Evolutionary conservation across 1,140 invertebrate genomes (phyloP), one percentile per base, ranked within the genome.

Genomic region (Lutraria rhynchaena): DNA sequence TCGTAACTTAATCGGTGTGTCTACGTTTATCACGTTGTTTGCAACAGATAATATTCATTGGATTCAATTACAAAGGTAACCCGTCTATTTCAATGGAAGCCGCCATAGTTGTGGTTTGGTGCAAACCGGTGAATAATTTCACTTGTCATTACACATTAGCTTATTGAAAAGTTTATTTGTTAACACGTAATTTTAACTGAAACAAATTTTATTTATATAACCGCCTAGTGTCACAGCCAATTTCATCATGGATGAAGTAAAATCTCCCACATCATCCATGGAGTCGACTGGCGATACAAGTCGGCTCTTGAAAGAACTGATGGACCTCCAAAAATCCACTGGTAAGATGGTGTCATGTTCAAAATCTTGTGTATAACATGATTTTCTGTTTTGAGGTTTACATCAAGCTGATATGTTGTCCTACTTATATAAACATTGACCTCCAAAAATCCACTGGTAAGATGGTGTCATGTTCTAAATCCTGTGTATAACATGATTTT

Each of bases 251-350:
- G 80, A 81, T 71, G 71, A 81, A 5, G 41, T 53, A 22, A 65
- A 82, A 57, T 81, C 77, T 11, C 80, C 83, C 17, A 65, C 73
- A 27, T 85, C 83, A 15, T 77, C 83, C 0, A 65, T 85, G 57
- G 78, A 82, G 46, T 82, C 83, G n/a, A 82, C 83, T 22, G 80
- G 83, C 22, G 83, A 85, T 71, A 85, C 83, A 85, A 80, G 83
- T 80, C 83, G 78, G 67, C 83, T 85, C 83, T 82, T 85, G 83
- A 80, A 85, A 63, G 83, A 85, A 37, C 35, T 85, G 41, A 67
- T 85, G 27, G 78, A 85, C 73, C 75, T 85, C 3, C 83, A 85
- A 33, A 85, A 85, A 81, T 82, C 83, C 24, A 77, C 53, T 57
- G 83, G 83, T 85, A 71, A 29, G 51, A 22, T 31, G 19, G 17